phyloP scores from a whole-genome alignment of 2,797 vertebrate species.

The Gymnopithys bicolor region DNA sequence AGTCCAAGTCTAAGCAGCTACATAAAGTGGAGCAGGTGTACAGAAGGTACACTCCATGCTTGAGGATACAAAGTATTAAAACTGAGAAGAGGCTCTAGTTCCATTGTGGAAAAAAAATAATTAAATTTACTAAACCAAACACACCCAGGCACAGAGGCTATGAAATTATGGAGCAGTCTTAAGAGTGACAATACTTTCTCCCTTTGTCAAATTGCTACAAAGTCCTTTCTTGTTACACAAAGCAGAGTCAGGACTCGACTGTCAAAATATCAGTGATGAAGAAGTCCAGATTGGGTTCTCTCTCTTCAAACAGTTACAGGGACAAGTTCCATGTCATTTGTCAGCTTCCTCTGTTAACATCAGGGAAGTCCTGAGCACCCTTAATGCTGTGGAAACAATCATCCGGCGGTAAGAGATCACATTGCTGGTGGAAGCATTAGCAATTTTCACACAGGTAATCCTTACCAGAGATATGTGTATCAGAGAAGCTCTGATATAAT shows the following conservation, averaged over 20 bases:
- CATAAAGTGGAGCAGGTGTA: conserved; percentile 11
- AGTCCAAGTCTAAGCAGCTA: conserved; percentile 30
- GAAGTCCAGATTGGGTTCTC: conserved; percentile 9
- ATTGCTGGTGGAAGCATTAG: conserved; percentile 61
- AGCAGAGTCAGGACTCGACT: background rate
- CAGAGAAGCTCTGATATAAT: conserved; percentile 33
- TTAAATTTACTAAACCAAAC: conserved; percentile 29
- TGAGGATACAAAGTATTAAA: conserved; percentile 29
- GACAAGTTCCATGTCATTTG: conserved; percentile 39
- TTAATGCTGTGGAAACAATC: conserved; percentile 30
- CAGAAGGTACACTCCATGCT: conserved; percentile 15
- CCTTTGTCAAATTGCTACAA: background rate
- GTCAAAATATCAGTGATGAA: conserved; percentile 22
- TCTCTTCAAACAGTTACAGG: conserved; percentile 20
- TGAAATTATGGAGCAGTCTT: conserved; percentile 42
- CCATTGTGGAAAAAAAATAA: background rate
- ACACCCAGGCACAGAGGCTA: conserved; percentile 55
- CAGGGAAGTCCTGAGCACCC: conserved; percentile 64
- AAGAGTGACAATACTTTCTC: conserved; percentile 35
- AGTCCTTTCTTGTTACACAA: background rate
- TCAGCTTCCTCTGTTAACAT: conserved; percentile 43
- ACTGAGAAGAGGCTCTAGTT: conserved; percentile 12
- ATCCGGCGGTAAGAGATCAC: conserved; percentile 37
- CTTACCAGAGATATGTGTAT: conserved; percentile 30
- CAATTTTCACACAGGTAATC: conserved; percentile 41